Conservation (phyloP, 2,113 vertebrate genomes). For the Rostratula benghalensis region DNA sequence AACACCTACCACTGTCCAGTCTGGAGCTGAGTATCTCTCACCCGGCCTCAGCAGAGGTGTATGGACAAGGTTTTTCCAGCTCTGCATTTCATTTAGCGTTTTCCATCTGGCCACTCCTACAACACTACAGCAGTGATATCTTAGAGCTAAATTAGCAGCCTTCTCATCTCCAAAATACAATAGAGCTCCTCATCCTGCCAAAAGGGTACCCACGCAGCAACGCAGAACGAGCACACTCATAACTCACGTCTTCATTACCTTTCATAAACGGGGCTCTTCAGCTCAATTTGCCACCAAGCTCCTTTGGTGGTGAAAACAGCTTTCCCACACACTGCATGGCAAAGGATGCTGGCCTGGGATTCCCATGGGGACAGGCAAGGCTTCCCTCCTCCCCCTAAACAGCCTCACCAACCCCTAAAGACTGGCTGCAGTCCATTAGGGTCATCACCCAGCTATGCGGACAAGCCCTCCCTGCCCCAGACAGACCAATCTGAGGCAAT, state of each 20-base stretch:
- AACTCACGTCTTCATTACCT: rapidly evolving
- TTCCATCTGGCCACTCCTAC: background rate
- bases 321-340: rapidly evolving
- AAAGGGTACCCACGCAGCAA: background rate
- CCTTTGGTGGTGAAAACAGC: rapidly evolving
- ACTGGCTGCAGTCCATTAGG: rapidly evolving
- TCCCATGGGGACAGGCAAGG: background rate
- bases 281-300: background rate
- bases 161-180: background rate
- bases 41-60: background rate
- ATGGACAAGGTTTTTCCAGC: background rate
- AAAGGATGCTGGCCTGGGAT: background rate
- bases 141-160: background rate
- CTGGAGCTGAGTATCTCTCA: background rate
- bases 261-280: background rate
- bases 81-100: background rate
- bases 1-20: background rate
- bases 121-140: background rate
- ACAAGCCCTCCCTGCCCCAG: background rate
- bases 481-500: background rate
- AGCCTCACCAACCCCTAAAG: rapidly evolving
- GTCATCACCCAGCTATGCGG: background rate
- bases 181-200: background rate
- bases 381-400: background rate
- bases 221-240: rapidly evolving